Evolutionary conservation across 2,888 invertebrate genomes (phyloP).

Genomic region (Lissonota sp.): DNA sequence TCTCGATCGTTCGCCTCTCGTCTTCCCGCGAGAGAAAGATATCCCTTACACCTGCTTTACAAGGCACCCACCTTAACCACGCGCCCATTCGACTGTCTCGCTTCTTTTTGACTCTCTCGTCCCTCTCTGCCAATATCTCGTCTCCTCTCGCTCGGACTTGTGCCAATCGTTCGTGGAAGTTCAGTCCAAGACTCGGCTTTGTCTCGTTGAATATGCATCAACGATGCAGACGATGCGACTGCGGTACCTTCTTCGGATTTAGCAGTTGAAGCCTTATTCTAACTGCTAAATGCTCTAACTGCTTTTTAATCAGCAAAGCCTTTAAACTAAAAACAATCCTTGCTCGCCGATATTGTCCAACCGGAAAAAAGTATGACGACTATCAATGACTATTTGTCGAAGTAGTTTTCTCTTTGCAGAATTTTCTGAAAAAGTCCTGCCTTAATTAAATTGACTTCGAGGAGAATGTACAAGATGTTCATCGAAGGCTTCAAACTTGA

Average conservation of each 20-base stretch:
- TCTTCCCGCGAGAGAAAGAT: constrained; percentile 67
- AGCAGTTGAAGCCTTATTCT: not conserved
- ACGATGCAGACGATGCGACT: not conserved
- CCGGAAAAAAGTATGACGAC: too few relatives aligned
- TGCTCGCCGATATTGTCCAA: too few relatives aligned
- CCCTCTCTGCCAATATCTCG: constrained; percentile 11
- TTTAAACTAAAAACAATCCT: too few relatives aligned
- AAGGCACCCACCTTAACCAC: constrained; percentile 64
- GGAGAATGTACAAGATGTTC: too few relatives aligned
- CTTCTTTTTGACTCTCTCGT: constrained; percentile 34
- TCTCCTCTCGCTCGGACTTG: constrained; percentile 44
- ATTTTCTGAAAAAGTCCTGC: too few relatives aligned
- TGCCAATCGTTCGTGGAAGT: constrained; percentile 58
- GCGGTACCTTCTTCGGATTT: too few relatives aligned
- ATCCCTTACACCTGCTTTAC: constrained; percentile 78
- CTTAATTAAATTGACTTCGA: too few relatives aligned
- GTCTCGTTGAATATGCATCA: constrained; percentile 71
- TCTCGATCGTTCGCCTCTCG: constrained; percentile 49
- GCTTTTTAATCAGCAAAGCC: too few relatives aligned
- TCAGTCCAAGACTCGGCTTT: constrained; percentile 28
- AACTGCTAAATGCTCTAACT: too few relatives aligned
- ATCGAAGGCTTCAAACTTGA: too few relatives aligned
- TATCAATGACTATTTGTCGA: too few relatives aligned
- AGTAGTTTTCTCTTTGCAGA: too few relatives aligned
- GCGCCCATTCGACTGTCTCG: constrained; percentile 44